Base-by-base conservation (phyloP, 1,140 invertebrate genomes). In the Pseudomyrmex gracilis region DNA sequence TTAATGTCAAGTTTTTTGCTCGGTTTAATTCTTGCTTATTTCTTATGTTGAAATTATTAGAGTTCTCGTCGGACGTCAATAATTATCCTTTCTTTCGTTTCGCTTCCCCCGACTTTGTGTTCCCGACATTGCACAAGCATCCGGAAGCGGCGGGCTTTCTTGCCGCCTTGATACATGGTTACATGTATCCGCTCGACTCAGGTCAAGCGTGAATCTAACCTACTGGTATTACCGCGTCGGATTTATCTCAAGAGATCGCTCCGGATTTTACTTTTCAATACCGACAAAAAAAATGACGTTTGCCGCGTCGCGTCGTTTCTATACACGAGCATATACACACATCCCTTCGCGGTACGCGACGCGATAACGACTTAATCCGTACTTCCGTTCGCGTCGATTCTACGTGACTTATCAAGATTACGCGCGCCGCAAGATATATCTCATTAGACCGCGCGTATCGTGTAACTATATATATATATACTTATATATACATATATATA, bases 171-270 rank as follows among this genome's bases (percentile, higher is more conserved):
- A 89, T 89, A 89, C 88, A 89, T 78, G 85, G 73, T 84, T 89
- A 86, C 84, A 83, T 51, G 87, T 82, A 88, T 89, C 87, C 83
- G 82, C 87, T 89, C 86, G 43, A 63, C 63, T 68, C 78, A 87
- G 88, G 88, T 89, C 88, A 87, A 89, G 87, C 88, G 80, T 89
- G 87, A 89, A 87, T 89, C 87, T 89, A 86, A 89, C 88, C 88
- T 53, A 89, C 47, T 77, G 58, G 70, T 82, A 85, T 85, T 57
- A 78, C 66, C 20, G 34, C 34, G 63, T 51, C 47, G 53, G 60
- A 77, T 78, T 80, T 67, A 77, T 83, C 64, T 43, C 43, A 9
- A 60, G 51, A 58, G 58, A 82, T 82, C 68, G 67, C 20, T 51
- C n/a, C 49, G 45, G n/a, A 73, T 71, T 73, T 73, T 82, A 61